These are phyloP conservation scores for Anas platyrhynchos DNA, from an alignment of 2,113 vertebrate species.

Conservation along the genomic window DNA sequence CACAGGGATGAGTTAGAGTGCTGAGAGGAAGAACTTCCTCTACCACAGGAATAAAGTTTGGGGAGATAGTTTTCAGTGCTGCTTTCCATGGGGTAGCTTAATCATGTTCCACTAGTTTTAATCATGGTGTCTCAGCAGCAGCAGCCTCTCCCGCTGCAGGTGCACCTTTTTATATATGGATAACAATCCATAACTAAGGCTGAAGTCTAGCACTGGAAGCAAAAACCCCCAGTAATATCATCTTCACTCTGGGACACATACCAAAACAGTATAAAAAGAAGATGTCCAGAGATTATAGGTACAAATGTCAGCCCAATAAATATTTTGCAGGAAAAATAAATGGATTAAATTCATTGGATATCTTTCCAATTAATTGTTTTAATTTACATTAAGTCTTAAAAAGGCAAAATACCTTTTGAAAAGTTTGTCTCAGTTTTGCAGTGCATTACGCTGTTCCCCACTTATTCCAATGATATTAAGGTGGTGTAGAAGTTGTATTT, in stretches of 20 bases:
- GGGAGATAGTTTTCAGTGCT: neutral
- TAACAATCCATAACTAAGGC: neutral
- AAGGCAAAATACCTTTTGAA: neutral
- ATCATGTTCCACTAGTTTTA: neutral
- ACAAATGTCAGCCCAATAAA: neutral
- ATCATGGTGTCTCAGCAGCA: neutral
- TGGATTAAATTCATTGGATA: neutral
- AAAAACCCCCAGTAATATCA: neutral
- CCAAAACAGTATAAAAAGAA: neutral
- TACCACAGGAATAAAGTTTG: neutral
- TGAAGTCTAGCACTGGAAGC: neutral
- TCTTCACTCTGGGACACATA: neutral
- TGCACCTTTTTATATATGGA: fast-evolving
- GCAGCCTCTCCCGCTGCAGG: neutral
- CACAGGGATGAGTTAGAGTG: neutral
- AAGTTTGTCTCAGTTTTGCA: neutral
- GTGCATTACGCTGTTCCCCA: neutral
- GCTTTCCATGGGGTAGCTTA: neutral
- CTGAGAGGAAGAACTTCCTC: neutral
- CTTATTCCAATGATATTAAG: neutral
- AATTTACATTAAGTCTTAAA: neutral
- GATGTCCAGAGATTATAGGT: neutral
- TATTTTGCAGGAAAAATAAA: neutral
- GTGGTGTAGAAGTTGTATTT: neutral
- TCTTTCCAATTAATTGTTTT: neutral